Evolutionary conservation across 1,140 invertebrate species (phyloP).

Genomic region (Ylistrum balloti): DNA sequence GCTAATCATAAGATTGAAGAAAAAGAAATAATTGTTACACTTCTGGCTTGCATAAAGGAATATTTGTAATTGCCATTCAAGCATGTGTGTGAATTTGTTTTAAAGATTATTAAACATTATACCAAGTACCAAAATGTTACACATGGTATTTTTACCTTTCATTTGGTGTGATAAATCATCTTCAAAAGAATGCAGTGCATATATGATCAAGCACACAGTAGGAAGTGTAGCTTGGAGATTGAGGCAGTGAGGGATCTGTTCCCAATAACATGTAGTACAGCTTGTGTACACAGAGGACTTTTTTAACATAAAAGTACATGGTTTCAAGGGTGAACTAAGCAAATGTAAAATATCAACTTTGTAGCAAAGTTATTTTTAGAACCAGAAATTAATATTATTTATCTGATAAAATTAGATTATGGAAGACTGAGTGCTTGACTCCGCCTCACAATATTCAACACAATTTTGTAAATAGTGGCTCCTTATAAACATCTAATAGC

Average conservation of each 20-base stretch:
- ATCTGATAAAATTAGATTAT: too few relatives aligned
- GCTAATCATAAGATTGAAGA: too few relatives aligned
- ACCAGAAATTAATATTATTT: too few relatives aligned
- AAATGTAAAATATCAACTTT: background rate
- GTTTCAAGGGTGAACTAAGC: too few relatives aligned
- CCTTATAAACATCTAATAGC: too few relatives aligned
- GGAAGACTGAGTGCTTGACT: too few relatives aligned
- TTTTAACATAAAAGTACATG: too few relatives aligned
- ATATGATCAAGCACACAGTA: background rate
- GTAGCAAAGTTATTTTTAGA: background rate
- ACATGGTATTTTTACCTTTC: background rate
- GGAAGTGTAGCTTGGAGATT: background rate
- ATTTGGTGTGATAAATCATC: background rate
- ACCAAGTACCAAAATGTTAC: background rate
- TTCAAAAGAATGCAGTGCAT: background rate
- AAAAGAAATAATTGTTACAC: too few relatives aligned
- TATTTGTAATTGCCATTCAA: background rate
- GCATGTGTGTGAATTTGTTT: background rate
- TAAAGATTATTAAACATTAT: background rate
- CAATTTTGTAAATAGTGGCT: too few relatives aligned
- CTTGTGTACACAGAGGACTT: background rate
- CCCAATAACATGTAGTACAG: background rate
- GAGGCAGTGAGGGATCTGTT: background rate
- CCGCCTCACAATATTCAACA: too few relatives aligned
- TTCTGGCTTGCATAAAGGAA: too few relatives aligned